A percentile compares a stretch with the other conserved stretches of the same genome.
phyloP scores from a whole-genome alignment of 2,888 invertebrate species.

The Harmothoe impar region DNA sequence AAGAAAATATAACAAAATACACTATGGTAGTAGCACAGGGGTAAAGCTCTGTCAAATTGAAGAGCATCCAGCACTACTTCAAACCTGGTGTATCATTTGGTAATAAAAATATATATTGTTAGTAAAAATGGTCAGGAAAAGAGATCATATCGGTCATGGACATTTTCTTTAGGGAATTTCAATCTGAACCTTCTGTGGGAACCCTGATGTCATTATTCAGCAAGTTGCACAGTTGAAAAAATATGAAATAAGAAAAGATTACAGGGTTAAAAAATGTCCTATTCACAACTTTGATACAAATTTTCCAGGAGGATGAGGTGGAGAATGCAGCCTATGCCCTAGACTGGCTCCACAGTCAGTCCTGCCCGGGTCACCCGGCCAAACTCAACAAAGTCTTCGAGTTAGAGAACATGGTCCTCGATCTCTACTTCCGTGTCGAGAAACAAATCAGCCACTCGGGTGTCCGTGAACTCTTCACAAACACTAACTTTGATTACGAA shows the following conservation, averaged over 20 bases:
- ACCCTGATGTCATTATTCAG: neutral
- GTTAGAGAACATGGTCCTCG: slow-evolving; percentile 74
- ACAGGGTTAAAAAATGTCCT: too few relatives aligned
- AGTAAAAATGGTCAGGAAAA: too few relatives aligned
- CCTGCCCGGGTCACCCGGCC: slow-evolving; percentile 70
- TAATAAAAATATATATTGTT: too few relatives aligned
- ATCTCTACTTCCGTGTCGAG: slow-evolving; percentile 72
- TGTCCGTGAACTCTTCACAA: slow-evolving; percentile 72
- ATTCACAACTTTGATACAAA: neutral
- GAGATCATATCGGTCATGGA: too few relatives aligned
- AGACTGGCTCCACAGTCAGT: slow-evolving; percentile 72
- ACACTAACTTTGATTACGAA: slow-evolving; percentile 74
- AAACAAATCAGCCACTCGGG: slow-evolving; percentile 70
- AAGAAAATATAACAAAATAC: too few relatives aligned
- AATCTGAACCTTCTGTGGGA: too few relatives aligned
- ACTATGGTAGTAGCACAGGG: too few relatives aligned
- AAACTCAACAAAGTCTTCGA: slow-evolving; percentile 73
- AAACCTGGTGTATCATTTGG: too few relatives aligned
- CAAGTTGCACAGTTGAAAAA: too few relatives aligned
- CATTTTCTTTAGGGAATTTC: neutral
- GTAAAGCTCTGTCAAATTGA: too few relatives aligned
- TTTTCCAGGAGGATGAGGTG: slow-evolving; percentile 11
- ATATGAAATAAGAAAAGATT: too few relatives aligned
- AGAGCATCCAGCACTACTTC: too few relatives aligned
- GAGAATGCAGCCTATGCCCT: slow-evolving; percentile 71